Evolutionary conservation across 2,888 invertebrate genomes (phyloP), one percentile per base, ranked within the genome.

Genomic region (Noctua pronuba): DNA sequence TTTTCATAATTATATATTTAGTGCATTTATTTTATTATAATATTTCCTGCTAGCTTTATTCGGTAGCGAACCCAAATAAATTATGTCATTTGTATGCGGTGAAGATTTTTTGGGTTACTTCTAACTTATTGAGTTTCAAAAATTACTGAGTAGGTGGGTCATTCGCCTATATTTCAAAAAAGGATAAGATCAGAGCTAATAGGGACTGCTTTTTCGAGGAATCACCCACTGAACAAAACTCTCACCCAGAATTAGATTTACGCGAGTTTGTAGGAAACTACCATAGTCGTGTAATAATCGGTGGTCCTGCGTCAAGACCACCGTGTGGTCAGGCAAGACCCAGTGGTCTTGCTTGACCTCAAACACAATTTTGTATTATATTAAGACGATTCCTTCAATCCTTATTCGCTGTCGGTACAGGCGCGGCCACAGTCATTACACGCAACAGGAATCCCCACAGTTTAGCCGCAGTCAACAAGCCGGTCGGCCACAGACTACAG

Each of bases 401-500:
- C 21, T 49, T 16, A 44, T 82, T 58, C 69, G 85, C 70, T 11
- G 21, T 46, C 83, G 31, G 58, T 85, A 85, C 85, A 55, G 65
- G 68, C 71, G 62, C 58, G 77, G 74, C 35, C 49, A 46, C 71
- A 68, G 74, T 92, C 92, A 93, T 93, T 93, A 93, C 91, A 87
- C 86, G 86, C 88, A 84, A 85, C 86, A 81, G 86, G 88, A 87
- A 88, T 88, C 80, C 69, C 74, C 64, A 72, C 80, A 81, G 75
- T 79, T 85, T 52, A 74, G 75, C 67, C 41, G 18, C 60, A 67
- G 55, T 18, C 62, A 35, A 62, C 35, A 11, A 62, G 21, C 35
- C 65, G 41, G 65, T 28, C n/a, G 65, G 8, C 77, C 77, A 82
- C 77, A 77, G 82, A 64, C 71, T 82, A 75, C 77, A 83, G 73